Percentiles rank a stretch among this genome's conserved stretches.
These are phyloP conservation scores for Drosophila tanythrix DNA, from an alignment of 2,888 invertebrate genomes.

Conservation along the genomic window DNA sequence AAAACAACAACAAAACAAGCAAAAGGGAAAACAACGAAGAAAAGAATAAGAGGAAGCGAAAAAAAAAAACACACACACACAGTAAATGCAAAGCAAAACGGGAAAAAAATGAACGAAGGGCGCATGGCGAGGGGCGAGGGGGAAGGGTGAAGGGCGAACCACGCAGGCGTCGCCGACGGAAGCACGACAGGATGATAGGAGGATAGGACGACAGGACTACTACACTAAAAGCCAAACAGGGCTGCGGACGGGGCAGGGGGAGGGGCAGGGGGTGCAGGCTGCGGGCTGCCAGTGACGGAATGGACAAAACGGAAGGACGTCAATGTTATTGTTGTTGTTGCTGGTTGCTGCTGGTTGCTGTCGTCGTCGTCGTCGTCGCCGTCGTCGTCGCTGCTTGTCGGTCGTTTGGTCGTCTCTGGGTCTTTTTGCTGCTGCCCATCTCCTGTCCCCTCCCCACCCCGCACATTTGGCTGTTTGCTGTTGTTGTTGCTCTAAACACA, in stretches of 20 bases:
- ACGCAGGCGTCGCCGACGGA: conserved; percentile 51
- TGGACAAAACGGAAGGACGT: conserved; percentile 54
- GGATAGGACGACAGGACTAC: not conserved
- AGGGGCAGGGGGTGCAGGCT: not conserved
- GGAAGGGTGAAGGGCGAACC: conserved; percentile 21
- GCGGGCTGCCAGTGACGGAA: conserved; percentile 16
- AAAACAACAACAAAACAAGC: conserved; percentile 1
- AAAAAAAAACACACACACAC: not conserved
- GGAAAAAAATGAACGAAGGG: not conserved
- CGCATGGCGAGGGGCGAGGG: not conserved
- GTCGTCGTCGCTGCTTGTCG: not conserved
- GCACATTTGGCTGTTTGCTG: conserved; percentile 1
- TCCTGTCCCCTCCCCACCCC: not conserved
- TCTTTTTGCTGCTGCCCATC: conserved; percentile 21
- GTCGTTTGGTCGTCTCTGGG: conserved; percentile 27
- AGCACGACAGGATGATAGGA: conserved; percentile 18
- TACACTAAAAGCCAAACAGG: not conserved
- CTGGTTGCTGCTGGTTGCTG: not conserved
- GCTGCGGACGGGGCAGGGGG: not conserved
- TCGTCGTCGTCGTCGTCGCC: not conserved
- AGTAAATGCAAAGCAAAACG: conserved; percentile 17
- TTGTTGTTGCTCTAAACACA: conserved; percentile 7
- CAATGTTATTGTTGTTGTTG: conserved; percentile 17
- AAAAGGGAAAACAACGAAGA: conserved; percentile 8
- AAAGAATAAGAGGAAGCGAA: conserved; percentile 12